Percentiles rank a stretch among this genome's conserved stretches.
Conservation (phyloP, 2,888 invertebrate genomes). For the Apodemia duryi region DNA sequence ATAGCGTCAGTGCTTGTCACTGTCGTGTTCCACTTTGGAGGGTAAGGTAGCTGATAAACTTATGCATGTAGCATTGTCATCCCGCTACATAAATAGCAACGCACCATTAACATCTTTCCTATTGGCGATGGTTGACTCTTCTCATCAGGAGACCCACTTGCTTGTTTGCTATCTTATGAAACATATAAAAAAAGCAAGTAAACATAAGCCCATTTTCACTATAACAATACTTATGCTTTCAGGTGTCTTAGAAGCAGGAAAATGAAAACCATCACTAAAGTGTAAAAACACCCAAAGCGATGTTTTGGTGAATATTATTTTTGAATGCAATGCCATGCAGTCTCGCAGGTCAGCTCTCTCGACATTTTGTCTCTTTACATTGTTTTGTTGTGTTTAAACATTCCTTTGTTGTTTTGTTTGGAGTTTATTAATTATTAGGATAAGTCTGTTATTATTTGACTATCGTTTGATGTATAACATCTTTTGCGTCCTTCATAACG, state of each 20-base stretch:
- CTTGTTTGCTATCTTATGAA: too few species aligned
- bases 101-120: too few species aligned
- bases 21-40: too few species aligned
- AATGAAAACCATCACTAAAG: slow-evolving; percentile 65
- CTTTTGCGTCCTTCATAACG: slow-evolving; percentile 19
- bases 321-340: slow-evolving; percentile 19
- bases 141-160: too few species aligned
- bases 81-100: too few species aligned
- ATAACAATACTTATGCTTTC: slow-evolving; percentile 28
- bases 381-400: slow-evolving; percentile 17
- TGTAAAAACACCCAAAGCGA: slow-evolving; percentile 42
- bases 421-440: slow-evolving; percentile 24
- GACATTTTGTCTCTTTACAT: background rate
- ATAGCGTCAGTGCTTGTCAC: too few species aligned
- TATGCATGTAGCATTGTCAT: too few species aligned
- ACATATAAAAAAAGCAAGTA: too few species aligned
- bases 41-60: too few species aligned
- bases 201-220: background rate
- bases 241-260: slow-evolving; percentile 64
- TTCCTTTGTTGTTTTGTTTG: slow-evolving; percentile 23
- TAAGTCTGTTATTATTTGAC: slow-evolving; percentile 17
- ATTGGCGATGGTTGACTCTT: too few species aligned
- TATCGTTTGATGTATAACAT: slow-evolving; percentile 32
- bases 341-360: background rate
- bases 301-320: slow-evolving; percentile 9